These are phyloP conservation scores for Lacerta bilineata DNA, from an alignment of 2,797 vertebrate genomes.

Conservation along the genomic window DNA sequence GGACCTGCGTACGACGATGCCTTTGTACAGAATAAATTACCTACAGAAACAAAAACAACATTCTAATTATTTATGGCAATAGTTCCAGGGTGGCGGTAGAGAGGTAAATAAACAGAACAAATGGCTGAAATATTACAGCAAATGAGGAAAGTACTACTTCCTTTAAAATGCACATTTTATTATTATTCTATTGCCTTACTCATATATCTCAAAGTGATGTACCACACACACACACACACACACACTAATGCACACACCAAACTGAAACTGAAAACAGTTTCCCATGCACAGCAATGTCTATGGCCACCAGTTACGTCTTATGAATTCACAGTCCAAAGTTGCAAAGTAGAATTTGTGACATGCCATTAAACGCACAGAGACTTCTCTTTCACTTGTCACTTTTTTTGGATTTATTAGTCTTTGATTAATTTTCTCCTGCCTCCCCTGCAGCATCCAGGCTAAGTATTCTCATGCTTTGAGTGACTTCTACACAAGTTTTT, in stretches of 20 bases:
- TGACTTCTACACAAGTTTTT: background rate
- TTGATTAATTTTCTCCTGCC: background rate
- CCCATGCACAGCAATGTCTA: background rate
- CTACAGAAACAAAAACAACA: slow-evolving; percentile 74
- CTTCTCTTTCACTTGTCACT: background rate
- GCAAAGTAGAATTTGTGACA: background rate
- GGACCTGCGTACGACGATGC: slow-evolving; percentile 93
- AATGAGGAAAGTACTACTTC: background rate
- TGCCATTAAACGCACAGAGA: background rate
- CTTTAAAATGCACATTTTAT: background rate
- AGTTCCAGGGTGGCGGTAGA: background rate
- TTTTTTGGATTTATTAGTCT: background rate
- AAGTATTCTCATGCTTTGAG: slow-evolving; percentile 1
- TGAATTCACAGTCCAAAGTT: background rate
- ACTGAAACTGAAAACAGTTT: background rate
- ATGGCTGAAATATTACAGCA: background rate
- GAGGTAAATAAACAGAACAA: background rate
- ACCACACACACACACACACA: background rate
- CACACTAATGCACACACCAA: background rate
- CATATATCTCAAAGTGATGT: too few species aligned
- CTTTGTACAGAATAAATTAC: slow-evolving; percentile 96
- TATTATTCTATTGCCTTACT: too few species aligned
- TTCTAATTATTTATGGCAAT: slow-evolving; percentile 36
- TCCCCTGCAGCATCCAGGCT: background rate
- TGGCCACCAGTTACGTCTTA: background rate